Percentiles rank a stretch among this genome's conserved stretches.
phyloP scores from a whole-genome alignment of 2,113 vertebrate genomes.

The Ovis aries region ARS-UI_Ramb_v3.0 NC_056076.1:26901001-26901500 shows the following conservation, averaged over 20 bases:
- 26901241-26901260: background rate
- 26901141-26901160: background rate
- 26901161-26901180: background rate
- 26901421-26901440: background rate
- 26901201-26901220: rapidly evolving
- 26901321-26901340: background rate
- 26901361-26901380: background rate
- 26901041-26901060: background rate
- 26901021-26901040: background rate
- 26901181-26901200: background rate
- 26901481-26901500: background rate
- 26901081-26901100: background rate
- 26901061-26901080: background rate
- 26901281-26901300: background rate
- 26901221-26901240: background rate
- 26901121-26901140: background rate
- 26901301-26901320: background rate
- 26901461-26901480: background rate
- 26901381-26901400: background rate
- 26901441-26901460: background rate
- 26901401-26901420: background rate
- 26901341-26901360: background rate
- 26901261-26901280: background rate
- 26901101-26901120: background rate
- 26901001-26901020: background rate